Conservation (phyloP, 1,140 invertebrate species). For the Stegodyphus dumicola region DNA sequence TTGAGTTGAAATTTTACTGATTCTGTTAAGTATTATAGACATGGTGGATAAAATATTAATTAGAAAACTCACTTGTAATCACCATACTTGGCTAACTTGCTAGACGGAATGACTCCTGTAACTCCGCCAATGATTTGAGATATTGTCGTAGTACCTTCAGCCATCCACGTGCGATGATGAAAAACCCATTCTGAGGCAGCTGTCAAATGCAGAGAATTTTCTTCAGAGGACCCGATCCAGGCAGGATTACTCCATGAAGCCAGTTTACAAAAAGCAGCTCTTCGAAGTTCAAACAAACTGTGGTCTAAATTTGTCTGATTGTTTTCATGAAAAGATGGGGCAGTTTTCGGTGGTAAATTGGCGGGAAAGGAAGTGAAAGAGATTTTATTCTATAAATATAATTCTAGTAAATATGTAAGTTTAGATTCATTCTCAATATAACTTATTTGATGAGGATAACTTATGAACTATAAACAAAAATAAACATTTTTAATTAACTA, state of each 20-base stretch:
- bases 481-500: too few relatives aligned
- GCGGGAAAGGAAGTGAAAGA: too few relatives aligned
- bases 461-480: too few relatives aligned
- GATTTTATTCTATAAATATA: too few relatives aligned
- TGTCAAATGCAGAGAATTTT: neutral
- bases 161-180: constrained; percentile 20
- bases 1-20: too few relatives aligned
- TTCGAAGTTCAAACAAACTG: neutral
- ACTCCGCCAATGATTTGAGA: constrained; percentile 17
- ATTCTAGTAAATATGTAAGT: too few relatives aligned
- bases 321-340: constrained; percentile 16
- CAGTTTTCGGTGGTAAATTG: constrained; percentile 11
- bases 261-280: neutral
- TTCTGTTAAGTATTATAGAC: too few relatives aligned
- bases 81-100: constrained; percentile 27
- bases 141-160: constrained; percentile 3
- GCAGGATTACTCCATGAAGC: constrained; percentile 22
- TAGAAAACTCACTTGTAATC: constrained; percentile 19
- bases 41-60: too few relatives aligned
- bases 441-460: too few relatives aligned
- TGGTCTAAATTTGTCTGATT: neutral
- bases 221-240: neutral
- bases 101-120: constrained; percentile 24
- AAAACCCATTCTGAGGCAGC: constrained; percentile 5
- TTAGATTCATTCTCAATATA: too few relatives aligned